Percentiles rank a stretch among this genome's conserved stretches.
phyloP scores from a whole-genome alignment of 2,888 invertebrate genomes.

The Lasioglossum zephyrum region DNA sequence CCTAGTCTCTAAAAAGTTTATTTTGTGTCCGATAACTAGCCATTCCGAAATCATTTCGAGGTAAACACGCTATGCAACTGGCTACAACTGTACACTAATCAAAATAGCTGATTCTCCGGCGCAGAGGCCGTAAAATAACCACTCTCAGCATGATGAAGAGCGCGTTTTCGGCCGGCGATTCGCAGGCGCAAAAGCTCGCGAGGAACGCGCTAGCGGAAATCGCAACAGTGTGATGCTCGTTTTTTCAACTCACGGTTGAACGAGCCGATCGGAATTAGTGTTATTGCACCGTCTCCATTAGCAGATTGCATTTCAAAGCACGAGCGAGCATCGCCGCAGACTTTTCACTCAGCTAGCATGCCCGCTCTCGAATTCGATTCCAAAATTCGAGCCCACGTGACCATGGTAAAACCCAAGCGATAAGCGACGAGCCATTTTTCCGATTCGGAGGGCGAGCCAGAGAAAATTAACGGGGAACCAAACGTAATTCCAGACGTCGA shows the following conservation, averaged over 20 bases:
- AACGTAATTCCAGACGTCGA: neutral
- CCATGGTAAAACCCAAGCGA: neutral
- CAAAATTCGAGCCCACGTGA: neutral
- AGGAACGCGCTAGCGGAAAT: constrained; percentile 8
- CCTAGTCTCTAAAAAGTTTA: no score
- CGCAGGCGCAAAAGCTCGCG: constrained; percentile 10
- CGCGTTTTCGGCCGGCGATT: neutral
- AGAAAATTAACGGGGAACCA: neutral
- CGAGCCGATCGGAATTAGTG: constrained; percentile 14
- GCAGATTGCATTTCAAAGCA: constrained; percentile 40
- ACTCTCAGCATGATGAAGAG: neutral
- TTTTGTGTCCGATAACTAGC: no score
- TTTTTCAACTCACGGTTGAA: neutral
- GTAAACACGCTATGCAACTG: no score
- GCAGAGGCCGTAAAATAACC: neutral
- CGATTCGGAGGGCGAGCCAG: neutral
- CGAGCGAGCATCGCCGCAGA: neutral
- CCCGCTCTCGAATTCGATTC: neutral
- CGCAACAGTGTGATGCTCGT: neutral
- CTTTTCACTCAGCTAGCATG: neutral
- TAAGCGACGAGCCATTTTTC: neutral
- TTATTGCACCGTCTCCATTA: constrained; percentile 31
- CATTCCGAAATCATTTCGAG: no score
- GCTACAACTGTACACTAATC: no score
- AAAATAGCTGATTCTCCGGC: neutral